Percentiles rank a stretch among this genome's conserved stretches.
Conservation (phyloP, 2,797 vertebrate species). For the Phrynocephalus forsythii region DNA sequence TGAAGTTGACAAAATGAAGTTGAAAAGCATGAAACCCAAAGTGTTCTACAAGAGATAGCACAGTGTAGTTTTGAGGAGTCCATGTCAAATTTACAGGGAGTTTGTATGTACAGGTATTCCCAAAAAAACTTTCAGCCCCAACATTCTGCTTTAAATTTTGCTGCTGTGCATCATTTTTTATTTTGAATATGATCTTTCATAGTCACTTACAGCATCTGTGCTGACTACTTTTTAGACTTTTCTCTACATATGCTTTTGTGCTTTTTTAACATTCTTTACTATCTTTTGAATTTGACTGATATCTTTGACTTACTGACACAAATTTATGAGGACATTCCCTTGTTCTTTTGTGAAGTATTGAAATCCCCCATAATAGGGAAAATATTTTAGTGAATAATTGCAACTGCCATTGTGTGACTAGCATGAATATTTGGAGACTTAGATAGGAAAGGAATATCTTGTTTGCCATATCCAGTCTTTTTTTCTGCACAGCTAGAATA, state of each 20-base stretch:
- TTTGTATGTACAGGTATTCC: neutral
- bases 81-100: neutral
- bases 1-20: neutral
- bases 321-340: neutral
- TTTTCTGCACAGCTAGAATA: neutral
- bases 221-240: neutral
- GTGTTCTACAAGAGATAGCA: neutral
- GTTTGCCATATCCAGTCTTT: neutral
- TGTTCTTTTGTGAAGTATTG: slow-evolving; percentile 1
- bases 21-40: neutral
- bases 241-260: neutral
- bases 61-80: neutral
- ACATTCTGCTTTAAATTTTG: neutral
- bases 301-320: neutral
- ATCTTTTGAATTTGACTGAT: neutral
- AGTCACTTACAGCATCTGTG: neutral
- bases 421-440: neutral
- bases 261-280: neutral
- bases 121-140: neutral
- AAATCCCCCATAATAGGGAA: neutral
- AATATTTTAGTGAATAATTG: neutral
- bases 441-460: neutral
- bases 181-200: neutral
- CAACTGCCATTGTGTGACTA: neutral
- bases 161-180: neutral